Conservation (phyloP, 2,113 vertebrate species). For the Urocolius indicus region DNA sequence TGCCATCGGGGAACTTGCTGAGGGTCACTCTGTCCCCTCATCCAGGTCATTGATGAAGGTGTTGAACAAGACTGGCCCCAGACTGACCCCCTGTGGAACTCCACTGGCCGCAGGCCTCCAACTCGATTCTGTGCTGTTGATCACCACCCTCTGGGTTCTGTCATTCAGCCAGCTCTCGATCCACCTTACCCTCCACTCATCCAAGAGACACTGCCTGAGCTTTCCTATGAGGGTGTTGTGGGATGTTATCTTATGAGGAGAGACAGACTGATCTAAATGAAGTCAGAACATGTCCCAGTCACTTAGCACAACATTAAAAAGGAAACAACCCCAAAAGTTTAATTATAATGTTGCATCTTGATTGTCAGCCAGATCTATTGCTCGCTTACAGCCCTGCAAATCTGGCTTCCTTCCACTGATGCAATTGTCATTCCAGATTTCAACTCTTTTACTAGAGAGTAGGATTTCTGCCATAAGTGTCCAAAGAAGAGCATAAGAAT, state of each 20-base stretch:
- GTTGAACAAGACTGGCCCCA: no score
- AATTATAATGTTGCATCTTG: background rate
- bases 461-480: background rate
- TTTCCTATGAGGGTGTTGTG: no score
- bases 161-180: no score
- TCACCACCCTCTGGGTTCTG: no score
- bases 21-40: no score
- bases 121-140: no score
- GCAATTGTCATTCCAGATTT: constrained; percentile 4
- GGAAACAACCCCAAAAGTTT: background rate
- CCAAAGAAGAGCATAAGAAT: constrained; percentile 21
- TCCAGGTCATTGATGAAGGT: no score
- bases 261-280: background rate
- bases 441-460: background rate
- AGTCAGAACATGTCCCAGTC: background rate
- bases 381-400: background rate
- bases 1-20: no score
- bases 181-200: background rate
- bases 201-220: background rate
- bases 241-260: background rate
- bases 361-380: constrained; percentile 24
- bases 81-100: no score
- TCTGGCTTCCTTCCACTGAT: constrained; percentile 30
- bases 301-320: background rate
- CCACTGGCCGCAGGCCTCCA: no score